Base-by-base conservation (phyloP, 1,140 invertebrate genomes). In the Drosophila kanapiae region DNA sequence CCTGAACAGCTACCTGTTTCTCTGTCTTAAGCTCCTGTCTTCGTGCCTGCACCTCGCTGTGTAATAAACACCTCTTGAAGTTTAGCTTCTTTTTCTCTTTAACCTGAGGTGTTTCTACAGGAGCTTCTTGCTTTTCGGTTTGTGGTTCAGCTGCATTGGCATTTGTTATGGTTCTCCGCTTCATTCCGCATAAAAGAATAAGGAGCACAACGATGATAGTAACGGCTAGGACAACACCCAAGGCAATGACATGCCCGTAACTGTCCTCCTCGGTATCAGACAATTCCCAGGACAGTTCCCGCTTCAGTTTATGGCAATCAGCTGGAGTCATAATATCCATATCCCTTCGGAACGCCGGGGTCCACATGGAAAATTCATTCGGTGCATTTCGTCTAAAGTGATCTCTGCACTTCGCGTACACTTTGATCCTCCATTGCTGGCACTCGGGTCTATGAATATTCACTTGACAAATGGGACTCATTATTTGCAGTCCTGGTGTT, bases 381-480 rank as follows among this genome's bases (percentile, higher is more conserved):
- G 10, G 37, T 2, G 48, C 13, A 37, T 67, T 53, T 1, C 13
- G 27, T 11, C 37, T 7, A 16, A 74, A 67, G 1, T 80, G 53
- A 6, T 88, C 51, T 11, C 57, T 43, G 40, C 84, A 84, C 27
- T 43, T 68, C 14, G 23, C 45, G 27, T 49, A 62, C 0, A 78
- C 84, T 3, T 57, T 47, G 6, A 11, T 59, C 80, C 81, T 90
- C 84, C 85, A 87, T 42, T 33, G 16, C 29, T 81, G 78, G 51
- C 80, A 81, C 33, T 72, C 65, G 1, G 45, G 11, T 29, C 18
- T 62, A 23, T 69, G 65, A 13, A 81, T 65, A 48, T 86, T 67
- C 14, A 43, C 37, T 18, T 64, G 35, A 31, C 82, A 86, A 31
- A 53, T 65, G 10, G 85, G 84, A 78, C 88, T 90, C 84, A 88